phyloP scores from a whole-genome alignment of 1,140 invertebrate genomes.

The Pemphigus obesinymphae region DNA sequence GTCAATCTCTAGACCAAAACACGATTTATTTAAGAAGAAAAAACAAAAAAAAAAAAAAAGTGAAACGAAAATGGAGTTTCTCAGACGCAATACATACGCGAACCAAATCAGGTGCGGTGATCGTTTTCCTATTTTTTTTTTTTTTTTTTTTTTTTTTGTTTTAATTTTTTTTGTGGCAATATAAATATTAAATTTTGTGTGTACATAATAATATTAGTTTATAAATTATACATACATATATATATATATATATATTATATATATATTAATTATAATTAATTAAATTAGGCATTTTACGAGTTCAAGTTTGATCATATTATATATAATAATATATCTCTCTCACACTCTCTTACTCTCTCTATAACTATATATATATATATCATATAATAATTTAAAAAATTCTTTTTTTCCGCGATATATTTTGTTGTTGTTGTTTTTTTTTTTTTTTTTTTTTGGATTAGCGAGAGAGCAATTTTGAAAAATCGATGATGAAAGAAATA shows the following conservation, averaged over 20 bases:
- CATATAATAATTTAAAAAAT: not conserved
- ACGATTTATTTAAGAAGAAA: not conserved
- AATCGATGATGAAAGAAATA: not conserved
- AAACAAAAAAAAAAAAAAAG: not conserved
- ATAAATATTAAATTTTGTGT: not conserved
- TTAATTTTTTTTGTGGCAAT: slow-evolving; percentile 34
- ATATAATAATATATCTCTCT: not conserved
- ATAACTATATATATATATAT: not conserved
- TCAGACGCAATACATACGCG: not conserved
- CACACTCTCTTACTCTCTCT: not conserved
- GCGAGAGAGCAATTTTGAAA: not conserved
- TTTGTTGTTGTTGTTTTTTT: too few species aligned
- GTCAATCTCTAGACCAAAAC: slow-evolving; percentile 36
- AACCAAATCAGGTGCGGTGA: slow-evolving; percentile 39
- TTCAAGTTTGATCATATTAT: slow-evolving; percentile 28
- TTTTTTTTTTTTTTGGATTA: slow-evolving; percentile 2
- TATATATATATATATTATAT: not conserved
- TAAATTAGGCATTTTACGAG: not conserved
- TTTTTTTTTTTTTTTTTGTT: slow-evolving; percentile 28
- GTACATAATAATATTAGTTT: slow-evolving; percentile 1
- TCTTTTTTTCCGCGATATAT: not conserved
- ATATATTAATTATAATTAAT: too few species aligned
- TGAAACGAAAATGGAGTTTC: slow-evolving; percentile 17
- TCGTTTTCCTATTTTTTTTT: slow-evolving; percentile 39
- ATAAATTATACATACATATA: slow-evolving; percentile 1